These are phyloP conservation scores for Strix aluco DNA, from an alignment of 2,113 vertebrate species.

Conservation along the genomic window DNA sequence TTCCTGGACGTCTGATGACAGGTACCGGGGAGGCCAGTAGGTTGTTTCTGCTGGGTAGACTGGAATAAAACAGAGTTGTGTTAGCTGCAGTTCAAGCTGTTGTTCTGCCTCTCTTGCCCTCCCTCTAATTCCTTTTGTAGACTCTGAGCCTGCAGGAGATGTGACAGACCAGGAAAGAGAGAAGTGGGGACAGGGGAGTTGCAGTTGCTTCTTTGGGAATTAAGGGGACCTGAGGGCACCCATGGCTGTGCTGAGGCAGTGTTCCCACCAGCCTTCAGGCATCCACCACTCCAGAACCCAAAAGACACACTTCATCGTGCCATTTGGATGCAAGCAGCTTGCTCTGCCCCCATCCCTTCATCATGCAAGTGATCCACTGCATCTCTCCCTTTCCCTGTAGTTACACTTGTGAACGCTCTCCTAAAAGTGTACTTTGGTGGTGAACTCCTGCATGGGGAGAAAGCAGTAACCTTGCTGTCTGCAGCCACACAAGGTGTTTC, in stretches of 20 bases:
- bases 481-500: background rate
- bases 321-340: background rate
- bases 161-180: background rate
- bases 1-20: constrained; percentile 79
- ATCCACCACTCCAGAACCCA: background rate
- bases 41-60: constrained; percentile 81
- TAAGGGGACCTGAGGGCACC: background rate
- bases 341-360: no score
- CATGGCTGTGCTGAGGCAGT: background rate
- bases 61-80: constrained; percentile 51
- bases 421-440: background rate
- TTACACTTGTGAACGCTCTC: background rate
- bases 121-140: background rate
- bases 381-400: background rate
- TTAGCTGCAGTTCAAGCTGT: background rate
- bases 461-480: background rate
- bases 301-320: fast-evolving
- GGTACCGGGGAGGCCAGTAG: constrained; percentile 80
- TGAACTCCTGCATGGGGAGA: background rate
- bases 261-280: background rate
- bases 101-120: background rate
- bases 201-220: background rate
- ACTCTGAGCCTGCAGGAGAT: background rate
- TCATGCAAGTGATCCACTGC: background rate
- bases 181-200: background rate